Conservation (phyloP, 2,888 invertebrate genomes). For the Tenodera sinensis region DNA sequence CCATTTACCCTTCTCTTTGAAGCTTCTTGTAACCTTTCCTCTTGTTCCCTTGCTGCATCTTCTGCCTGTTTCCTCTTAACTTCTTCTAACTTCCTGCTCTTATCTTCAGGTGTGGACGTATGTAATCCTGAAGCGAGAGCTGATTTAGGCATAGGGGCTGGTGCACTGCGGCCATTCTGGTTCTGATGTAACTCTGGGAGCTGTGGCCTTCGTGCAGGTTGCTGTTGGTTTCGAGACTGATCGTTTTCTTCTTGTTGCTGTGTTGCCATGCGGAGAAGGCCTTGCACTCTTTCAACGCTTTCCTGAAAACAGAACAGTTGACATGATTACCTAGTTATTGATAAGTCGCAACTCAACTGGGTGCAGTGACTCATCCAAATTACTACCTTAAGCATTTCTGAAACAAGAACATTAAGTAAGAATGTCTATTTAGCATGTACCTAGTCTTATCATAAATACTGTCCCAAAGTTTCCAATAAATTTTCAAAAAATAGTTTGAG, state of each 20-base stretch:
- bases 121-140: neutral
- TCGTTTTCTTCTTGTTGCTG: conserved; percentile 37
- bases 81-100: conserved; percentile 53
- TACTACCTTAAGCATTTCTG: too few relatives aligned
- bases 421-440: too few relatives aligned
- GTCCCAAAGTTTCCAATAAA: too few relatives aligned
- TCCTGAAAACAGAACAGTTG: conserved; percentile 33
- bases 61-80: conserved; percentile 52
- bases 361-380: too few relatives aligned
- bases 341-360: too few relatives aligned
- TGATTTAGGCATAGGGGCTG: neutral
- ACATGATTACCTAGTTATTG: too few relatives aligned
- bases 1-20: conserved; percentile 41
- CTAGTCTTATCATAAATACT: too few relatives aligned
- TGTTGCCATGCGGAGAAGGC: conserved; percentile 49
- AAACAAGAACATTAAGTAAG: too few relatives aligned
- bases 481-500: too few relatives aligned
- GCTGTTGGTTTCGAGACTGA: neutral
- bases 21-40: conserved; percentile 40
- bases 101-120: conserved; percentile 40
- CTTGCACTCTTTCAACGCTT: conserved; percentile 48
- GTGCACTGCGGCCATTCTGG: neutral
- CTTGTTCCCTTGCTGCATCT: conserved; percentile 52
- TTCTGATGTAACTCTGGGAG: neutral
- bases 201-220: neutral